Base-by-base conservation (phyloP, 2,797 vertebrate genomes). In the Erpetoichthys calabaricus region DNA sequence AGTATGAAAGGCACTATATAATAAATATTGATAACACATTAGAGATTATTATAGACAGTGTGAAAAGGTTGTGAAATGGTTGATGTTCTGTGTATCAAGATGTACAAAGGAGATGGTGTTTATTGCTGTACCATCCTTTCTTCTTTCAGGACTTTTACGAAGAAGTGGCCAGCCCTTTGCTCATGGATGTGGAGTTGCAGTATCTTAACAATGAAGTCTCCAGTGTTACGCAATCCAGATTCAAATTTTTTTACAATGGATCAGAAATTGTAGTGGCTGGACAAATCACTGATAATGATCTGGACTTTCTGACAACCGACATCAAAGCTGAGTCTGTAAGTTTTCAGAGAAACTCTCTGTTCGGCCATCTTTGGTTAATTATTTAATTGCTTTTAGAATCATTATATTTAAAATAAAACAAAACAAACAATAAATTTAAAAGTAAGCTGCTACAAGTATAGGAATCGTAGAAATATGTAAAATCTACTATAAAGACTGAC, bases 241-340 rank as follows among this genome's bases (percentile, higher is more conserved):
- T 89, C 68, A 80, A 64, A 45, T 79, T 80, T 45, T 85, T 85
- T 60, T 89, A 86, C 59, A 82, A 86, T 3, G 87, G 87, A 55
- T 88, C 86, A 7, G 86, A 88, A 74, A 85, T 89, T 45, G 80
- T 88, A 57, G 85, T 89, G 2, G 79, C 81, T 0, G 86, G 86
- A 1, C 25, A 25, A 25, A 25, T 25, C 25, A 25, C 25, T 25
- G 73, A 85, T 68, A 81, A 83, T 50, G 25, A 70, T 46, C 59
- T 80, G 45, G 77, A 81, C 42, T 71, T 62, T 10, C 75, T 87
- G 51, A 60, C 3, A 45, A 73, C 75, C 1, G 63, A 77, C 62
- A 74, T 84, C 51, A 69, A 77, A 10, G 86, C 79, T 0, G 65
- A 78, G 60, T 84, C 80, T 4, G 86, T 87, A 67, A 80, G 79